These are phyloP conservation scores for Engystomops pustulosus DNA, from an alignment of 2,113 vertebrate species.

Conservation along the genomic window DNA sequence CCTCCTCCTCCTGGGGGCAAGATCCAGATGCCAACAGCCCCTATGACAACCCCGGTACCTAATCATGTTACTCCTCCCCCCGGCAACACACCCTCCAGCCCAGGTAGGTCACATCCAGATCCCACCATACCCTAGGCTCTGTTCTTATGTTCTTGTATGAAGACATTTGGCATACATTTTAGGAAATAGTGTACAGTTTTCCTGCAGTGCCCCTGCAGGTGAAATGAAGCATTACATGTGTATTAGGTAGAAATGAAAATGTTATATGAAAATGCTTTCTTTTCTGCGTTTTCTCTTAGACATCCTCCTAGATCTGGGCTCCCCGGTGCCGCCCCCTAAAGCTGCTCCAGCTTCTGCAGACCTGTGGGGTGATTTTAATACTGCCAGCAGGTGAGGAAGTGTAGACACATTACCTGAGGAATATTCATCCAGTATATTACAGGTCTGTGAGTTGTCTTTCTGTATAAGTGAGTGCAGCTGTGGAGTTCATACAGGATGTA, in stretches of 20 bases:
- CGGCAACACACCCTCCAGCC: constrained; percentile 71
- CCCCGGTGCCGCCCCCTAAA: constrained; percentile 68
- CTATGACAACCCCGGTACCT: constrained; percentile 76
- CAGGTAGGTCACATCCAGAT: constrained; percentile 68
- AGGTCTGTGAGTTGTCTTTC: no score
- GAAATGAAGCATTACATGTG: background rate
- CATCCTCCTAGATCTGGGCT: constrained; percentile 78
- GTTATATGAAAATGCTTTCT: no score
- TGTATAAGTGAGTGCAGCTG: no score
- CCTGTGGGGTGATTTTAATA: constrained; percentile 93
- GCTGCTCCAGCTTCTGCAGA: constrained; percentile 71
- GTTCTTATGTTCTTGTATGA: no score
- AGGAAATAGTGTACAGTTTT: background rate
- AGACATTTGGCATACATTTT: no score
- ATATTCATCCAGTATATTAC: no score
- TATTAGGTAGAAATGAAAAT: background rate
- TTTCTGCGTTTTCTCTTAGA: constrained; percentile 67
- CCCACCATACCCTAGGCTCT: no score
- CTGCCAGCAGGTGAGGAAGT: constrained; percentile 81
- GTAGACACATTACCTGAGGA: no score
- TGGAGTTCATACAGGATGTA: background rate
- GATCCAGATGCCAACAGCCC: constrained; percentile 76
- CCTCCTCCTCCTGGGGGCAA: constrained; percentile 91
- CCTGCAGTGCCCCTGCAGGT: background rate
- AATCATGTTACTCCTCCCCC: constrained; percentile 78